Conservation (phyloP, 2,113 vertebrate species). For the Hystrix cristata region DNA sequence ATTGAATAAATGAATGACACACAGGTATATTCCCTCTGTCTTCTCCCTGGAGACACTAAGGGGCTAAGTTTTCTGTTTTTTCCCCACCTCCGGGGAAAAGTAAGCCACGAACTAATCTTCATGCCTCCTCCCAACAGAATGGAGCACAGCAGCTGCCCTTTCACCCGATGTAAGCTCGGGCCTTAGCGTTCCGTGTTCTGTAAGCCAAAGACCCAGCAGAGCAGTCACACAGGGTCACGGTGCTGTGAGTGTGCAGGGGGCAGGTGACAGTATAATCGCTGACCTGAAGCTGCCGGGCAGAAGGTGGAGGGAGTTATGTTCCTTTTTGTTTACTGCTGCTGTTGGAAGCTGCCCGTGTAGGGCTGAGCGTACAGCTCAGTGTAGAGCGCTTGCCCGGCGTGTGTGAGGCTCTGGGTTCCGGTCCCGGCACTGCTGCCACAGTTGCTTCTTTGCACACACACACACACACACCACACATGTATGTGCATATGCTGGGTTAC, state of each 20-base stretch:
- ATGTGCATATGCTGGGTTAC: not conserved
- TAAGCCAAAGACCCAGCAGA: not conserved
- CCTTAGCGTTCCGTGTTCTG: not conserved
- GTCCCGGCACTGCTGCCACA: not conserved
- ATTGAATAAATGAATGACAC: not conserved
- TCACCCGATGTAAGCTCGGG: not conserved
- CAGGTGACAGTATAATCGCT: not conserved
- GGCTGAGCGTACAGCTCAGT: not conserved
- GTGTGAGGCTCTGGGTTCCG: not conserved
- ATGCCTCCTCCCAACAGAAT: not conserved
- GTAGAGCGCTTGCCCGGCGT: not conserved
- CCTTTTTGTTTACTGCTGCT: slow-evolving; percentile 7
- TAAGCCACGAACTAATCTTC: not conserved
- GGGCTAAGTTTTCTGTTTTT: slow-evolving; percentile 6
- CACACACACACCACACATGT: rapidly evolving
- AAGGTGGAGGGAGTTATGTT: not conserved
- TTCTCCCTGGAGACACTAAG: not conserved
- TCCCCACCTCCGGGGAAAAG: not conserved
- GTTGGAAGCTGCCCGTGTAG: not conserved
- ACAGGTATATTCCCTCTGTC: not conserved
- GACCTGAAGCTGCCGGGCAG: not conserved
- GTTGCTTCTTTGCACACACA: not conserved
- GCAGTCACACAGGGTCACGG: not conserved
- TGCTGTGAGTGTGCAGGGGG: not conserved
- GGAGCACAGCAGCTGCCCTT: not conserved